These are phyloP conservation scores for Heteromurus nitidus DNA, from an alignment of 2,888 invertebrate species.

Conservation along the genomic window DNA sequence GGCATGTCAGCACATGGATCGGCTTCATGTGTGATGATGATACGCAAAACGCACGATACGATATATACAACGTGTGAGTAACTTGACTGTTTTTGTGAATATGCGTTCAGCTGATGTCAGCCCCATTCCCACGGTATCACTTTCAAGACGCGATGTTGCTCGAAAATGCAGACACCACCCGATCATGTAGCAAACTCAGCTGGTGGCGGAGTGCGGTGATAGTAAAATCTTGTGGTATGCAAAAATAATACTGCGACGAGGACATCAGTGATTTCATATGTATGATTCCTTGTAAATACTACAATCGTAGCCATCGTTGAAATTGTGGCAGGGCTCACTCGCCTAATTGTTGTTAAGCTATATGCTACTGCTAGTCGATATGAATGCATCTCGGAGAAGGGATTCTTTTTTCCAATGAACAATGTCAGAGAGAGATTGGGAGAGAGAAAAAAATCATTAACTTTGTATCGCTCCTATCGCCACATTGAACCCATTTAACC, in stretches of 20 bases:
- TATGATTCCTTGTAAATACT: not conserved
- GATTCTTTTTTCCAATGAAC: not conserved
- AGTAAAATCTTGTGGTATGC: not conserved
- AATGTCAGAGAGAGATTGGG: no score
- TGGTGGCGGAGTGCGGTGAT: constrained; percentile 23
- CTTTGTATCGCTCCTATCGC: not conserved
- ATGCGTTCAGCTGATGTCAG: constrained; percentile 55
- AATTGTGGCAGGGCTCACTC: not conserved
- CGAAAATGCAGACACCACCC: no score
- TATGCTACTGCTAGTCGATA: no score
- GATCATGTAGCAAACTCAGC: constrained; percentile 22
- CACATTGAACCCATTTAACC: constrained; percentile 38
- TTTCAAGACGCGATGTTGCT: constrained; percentile 50
- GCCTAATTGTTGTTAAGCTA: constrained; percentile 19
- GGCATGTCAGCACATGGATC: constrained; percentile 46
- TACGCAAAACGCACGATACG: constrained; percentile 6
- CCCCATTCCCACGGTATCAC: constrained; percentile 65
- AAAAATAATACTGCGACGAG: not conserved
- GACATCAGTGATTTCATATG: not conserved
- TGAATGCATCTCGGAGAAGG: constrained; percentile 45
- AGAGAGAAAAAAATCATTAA: constrained; percentile 12
- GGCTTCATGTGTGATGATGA: constrained; percentile 6
- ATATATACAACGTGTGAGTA: not conserved
- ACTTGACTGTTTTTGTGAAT: constrained; percentile 16
- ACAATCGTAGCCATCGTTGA: no score